Conservation (phyloP, 2,113 vertebrate genomes). For the Perca schrenkii region DNA sequence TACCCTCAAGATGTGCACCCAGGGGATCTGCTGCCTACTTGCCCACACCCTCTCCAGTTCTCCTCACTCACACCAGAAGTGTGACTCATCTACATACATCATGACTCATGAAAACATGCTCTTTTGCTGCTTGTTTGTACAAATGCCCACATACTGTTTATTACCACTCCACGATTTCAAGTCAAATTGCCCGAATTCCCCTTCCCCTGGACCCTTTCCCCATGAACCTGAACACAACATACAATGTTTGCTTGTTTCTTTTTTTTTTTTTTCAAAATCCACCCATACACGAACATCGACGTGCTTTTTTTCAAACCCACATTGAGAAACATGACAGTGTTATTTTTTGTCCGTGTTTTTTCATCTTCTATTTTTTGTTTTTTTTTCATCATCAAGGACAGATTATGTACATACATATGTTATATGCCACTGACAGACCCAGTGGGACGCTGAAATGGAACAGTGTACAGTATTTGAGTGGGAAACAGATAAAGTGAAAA, state of each 20-base stretch:
- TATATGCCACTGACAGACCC: conserved; percentile 67
- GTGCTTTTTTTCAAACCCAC: conserved; percentile 83
- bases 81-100: conserved; percentile 44
- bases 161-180: conserved; percentile 26
- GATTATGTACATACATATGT: conserved; percentile 84
- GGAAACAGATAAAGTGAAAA: conserved; percentile 15
- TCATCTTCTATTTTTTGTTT: conserved; percentile 62
- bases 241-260: conserved; percentile 51
- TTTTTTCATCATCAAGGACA: conserved; percentile 80
- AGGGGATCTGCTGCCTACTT: conserved; percentile 29
- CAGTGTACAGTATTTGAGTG: conserved; percentile 35
- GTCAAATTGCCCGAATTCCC: not conserved
- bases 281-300: conserved; percentile 83
- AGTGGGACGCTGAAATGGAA: conserved; percentile 61
- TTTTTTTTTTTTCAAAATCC: conserved; percentile 80
- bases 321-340: conserved; percentile 82
- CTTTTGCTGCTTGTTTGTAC: conserved; percentile 44
- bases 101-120: conserved; percentile 52
- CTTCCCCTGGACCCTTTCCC: conserved; percentile 9
- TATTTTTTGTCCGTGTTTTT: conserved; percentile 52
- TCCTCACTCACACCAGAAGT: conserved; percentile 31
- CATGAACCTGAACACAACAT: conserved; percentile 69
- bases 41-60: conserved; percentile 20
- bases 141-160: conserved; percentile 53
- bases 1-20: conserved; percentile 40